phyloP scores from a whole-genome alignment of 2,113 vertebrate species.

The Numida meleagris region DNA sequence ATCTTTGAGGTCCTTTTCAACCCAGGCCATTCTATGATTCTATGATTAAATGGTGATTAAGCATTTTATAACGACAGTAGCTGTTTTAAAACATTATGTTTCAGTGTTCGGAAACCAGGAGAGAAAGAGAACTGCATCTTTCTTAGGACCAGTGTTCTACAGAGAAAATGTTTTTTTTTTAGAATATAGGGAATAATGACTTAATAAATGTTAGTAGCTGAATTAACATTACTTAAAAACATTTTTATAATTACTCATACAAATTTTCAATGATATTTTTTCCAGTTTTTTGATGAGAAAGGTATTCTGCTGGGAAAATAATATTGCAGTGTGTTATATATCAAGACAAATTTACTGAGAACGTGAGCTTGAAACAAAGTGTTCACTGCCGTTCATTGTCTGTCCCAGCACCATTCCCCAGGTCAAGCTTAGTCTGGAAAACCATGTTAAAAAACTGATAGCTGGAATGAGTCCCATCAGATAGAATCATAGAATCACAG shows the following conservation, averaged over 20 bases:
- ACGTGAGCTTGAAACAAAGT: not conserved
- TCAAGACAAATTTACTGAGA: not conserved
- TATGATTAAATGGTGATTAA: not conserved
- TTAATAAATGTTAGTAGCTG: not conserved
- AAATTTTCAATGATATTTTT: not conserved
- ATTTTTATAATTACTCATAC: not conserved
- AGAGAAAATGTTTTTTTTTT: not conserved
- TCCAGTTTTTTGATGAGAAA: rapidly evolving
- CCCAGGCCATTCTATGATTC: no score
- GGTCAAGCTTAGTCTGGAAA: not conserved
- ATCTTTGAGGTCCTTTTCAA: no score
- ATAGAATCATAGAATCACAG: no score
- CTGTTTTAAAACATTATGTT: not conserved
- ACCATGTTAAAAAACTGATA: not conserved
- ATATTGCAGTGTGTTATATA: not conserved
- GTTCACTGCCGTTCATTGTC: not conserved
- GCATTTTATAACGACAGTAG: not conserved
- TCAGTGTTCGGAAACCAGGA: not conserved
- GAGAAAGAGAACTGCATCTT: not conserved
- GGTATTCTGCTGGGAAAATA: not conserved
- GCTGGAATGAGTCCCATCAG: not conserved
- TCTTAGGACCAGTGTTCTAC: not conserved
- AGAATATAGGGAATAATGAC: not conserved
- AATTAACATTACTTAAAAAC: not conserved
- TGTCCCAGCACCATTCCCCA: not conserved